Evolutionary conservation across 2,888 invertebrate species (phyloP), one percentile per base, ranked within the genome.

Genomic region (Dorcus parallelipipedus): DNA sequence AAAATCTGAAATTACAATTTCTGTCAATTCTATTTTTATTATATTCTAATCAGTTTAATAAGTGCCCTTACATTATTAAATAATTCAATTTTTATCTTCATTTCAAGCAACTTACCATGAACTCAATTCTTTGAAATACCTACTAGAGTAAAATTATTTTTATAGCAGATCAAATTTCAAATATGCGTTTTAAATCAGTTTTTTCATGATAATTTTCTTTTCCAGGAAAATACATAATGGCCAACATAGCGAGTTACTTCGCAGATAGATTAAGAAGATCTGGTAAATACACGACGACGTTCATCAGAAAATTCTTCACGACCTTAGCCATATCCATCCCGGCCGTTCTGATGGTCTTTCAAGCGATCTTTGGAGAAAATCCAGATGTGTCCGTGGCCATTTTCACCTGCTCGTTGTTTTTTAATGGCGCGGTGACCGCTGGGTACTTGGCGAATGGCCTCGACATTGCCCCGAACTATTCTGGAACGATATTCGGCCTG

Each of bases 401-500:
- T 67, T 91, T 94, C 77, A 92, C 92, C 0, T 74, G 85, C 41
- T 90, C 92, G 0, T 79, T 93, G 23, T 92, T 92, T 64, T 84
- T 92, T 69, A 93, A 93, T 76, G 94, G 94, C 17, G 91, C 89
- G 0, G 91, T 93, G 10, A 91, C 92, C 0, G 91, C 90, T 8
- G 93, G 93, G 0, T 93, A 93, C 76, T 82, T 93, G 33, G 89
- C 92, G 62, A 93, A 93, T 72, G 92, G 91, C 9, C 80, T 94
- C 23, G 93, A 94, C 69, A 92, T 94, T 68, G 93, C 93, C 2
- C 93, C 93, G 0, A 92, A 93, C 75, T 94, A 91, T 73, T 91
- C 92, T 57, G 91, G 94, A 0, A 93, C 93, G 1, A 92, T 94
- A 63, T 93, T 93, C 76, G 93, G 93, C 41, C 80, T 94, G 81